Percentiles rank a stretch among this genome's conserved stretches.
phyloP scores from a whole-genome alignment of 2,113 vertebrate species.

The Hystrix cristata region DNA sequence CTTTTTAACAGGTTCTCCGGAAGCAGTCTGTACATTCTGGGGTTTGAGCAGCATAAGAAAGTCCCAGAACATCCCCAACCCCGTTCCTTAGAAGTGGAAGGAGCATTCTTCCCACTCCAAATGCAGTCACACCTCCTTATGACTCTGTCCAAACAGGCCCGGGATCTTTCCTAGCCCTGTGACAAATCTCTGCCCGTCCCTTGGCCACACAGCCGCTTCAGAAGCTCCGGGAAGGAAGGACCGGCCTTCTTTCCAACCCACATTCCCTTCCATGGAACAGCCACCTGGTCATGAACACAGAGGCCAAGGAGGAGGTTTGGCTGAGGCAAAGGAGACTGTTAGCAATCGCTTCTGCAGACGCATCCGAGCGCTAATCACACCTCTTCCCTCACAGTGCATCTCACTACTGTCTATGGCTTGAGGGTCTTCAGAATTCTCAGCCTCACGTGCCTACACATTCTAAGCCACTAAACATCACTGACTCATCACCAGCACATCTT shows the following conservation, averaged over 20 bases:
- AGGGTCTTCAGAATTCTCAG: not conserved
- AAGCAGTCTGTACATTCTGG: not conserved
- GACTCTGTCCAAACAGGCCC: not conserved
- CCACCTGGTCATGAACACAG: not conserved
- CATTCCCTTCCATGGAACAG: not conserved
- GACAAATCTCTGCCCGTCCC: not conserved
- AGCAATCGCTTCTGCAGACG: not conserved
- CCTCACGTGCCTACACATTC: not conserved
- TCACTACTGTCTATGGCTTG: not conserved
- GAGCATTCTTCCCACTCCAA: not conserved
- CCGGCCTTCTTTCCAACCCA: not conserved
- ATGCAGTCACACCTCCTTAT: not conserved
- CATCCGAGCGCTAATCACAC: not conserved
- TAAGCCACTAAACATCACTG: not conserved
- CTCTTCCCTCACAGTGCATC: not conserved
- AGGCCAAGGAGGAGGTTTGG: not conserved
- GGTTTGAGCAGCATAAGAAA: not conserved
- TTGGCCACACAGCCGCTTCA: too few relatives aligned
- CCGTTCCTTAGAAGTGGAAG: not conserved
- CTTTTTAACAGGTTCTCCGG: not conserved
- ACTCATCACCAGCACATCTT: not conserved
- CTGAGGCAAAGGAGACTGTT: not conserved
- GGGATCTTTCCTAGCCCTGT: not conserved
- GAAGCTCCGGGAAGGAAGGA: not conserved
- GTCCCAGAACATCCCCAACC: accelerated